A percentile compares a stretch with the other conserved stretches of the same genome.
phyloP scores from a whole-genome alignment of 1,140 invertebrate genomes.

The Dinothrombium tinctorium region DNA sequence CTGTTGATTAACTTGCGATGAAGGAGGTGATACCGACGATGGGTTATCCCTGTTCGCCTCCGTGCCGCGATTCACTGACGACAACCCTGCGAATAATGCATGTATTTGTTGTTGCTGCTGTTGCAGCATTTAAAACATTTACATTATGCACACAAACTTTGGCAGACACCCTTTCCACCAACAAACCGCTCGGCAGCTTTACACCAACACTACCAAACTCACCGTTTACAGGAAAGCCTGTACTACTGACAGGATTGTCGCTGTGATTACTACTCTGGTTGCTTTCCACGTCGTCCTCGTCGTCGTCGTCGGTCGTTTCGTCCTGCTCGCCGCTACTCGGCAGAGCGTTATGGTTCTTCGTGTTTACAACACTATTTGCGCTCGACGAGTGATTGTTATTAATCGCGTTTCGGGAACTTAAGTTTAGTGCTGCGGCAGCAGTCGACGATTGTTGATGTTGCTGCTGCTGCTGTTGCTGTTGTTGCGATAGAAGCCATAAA shows the following conservation, averaged over 20 bases:
- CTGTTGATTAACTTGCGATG: not conserved
- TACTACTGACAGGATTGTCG: slow-evolving; percentile 7
- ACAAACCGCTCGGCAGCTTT: too few relatives aligned
- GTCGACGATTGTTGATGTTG: slow-evolving; percentile 3
- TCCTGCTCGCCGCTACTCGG: slow-evolving; percentile 5
- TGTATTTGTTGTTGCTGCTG: not conserved
- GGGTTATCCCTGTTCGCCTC: not conserved
- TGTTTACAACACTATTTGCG: too few relatives aligned
- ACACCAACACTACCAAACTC: too few relatives aligned
- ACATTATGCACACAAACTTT: too few relatives aligned
- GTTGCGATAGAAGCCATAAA: slow-evolving; percentile 11
- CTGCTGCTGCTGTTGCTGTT: slow-evolving; percentile 10
- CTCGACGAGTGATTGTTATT: not conserved
- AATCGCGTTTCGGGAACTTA: not conserved
- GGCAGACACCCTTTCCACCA: too few relatives aligned
- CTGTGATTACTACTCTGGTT: slow-evolving; percentile 10
- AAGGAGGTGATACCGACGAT: not conserved
- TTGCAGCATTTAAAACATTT: too few relatives aligned
- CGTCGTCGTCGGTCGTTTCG: slow-evolving; percentile 9
- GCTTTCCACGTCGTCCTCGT: slow-evolving; percentile 6
- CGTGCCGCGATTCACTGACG: not conserved
- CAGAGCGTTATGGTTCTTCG: not conserved
- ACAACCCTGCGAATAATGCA: not conserved
- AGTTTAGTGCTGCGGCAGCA: not conserved
- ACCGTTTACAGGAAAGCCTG: slow-evolving; percentile 5